These are phyloP conservation scores for Petrophora chlorosata DNA, from an alignment of 2,888 invertebrate species.

Conservation along the genomic window DNA sequence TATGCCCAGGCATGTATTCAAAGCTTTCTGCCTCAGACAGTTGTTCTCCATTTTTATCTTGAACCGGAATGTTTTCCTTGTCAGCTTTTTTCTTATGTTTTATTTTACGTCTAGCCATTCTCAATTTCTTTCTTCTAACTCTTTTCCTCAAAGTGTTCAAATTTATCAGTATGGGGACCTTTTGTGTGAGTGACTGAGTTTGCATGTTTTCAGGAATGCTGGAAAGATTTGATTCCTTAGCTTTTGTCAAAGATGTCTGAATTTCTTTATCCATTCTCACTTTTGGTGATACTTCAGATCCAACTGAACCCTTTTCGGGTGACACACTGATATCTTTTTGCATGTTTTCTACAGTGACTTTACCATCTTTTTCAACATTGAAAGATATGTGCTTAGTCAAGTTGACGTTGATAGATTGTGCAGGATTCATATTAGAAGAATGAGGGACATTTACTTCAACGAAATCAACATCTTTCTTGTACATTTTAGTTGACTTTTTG, in stretches of 20 bases:
- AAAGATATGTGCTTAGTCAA: constrained; percentile 77
- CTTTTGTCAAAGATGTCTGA: constrained; percentile 62
- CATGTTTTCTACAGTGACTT: constrained; percentile 57
- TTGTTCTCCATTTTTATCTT: constrained; percentile 65
- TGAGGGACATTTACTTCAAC: constrained; percentile 69
- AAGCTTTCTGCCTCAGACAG: constrained; percentile 86
- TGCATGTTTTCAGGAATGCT: constrained; percentile 26
- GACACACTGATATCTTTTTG: constrained; percentile 56
- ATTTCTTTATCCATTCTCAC: constrained; percentile 66
- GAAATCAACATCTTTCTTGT: constrained; percentile 67
- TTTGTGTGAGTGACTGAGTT: constrained; percentile 45
- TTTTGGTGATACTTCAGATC: constrained; percentile 42
- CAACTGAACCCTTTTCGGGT: constrained; percentile 54
- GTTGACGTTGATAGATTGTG: constrained; percentile 70
- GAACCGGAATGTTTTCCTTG: constrained; percentile 47
- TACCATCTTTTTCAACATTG: constrained; percentile 73
- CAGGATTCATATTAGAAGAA: constrained; percentile 44
- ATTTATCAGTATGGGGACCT: constrained; percentile 63
- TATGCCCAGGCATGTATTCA: constrained; percentile 85
- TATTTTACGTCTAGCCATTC: constrained; percentile 47
- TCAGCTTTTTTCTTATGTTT: constrained; percentile 46
- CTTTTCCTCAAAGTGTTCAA: constrained; percentile 64
- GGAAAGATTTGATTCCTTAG: constrained; percentile 43
- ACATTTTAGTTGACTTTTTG: constrained; percentile 67
- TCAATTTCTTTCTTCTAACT: constrained; percentile 55